Evolutionary conservation across 2,113 vertebrate genomes (phyloP).

Genomic region (Pseudonaja textilis): DNA sequence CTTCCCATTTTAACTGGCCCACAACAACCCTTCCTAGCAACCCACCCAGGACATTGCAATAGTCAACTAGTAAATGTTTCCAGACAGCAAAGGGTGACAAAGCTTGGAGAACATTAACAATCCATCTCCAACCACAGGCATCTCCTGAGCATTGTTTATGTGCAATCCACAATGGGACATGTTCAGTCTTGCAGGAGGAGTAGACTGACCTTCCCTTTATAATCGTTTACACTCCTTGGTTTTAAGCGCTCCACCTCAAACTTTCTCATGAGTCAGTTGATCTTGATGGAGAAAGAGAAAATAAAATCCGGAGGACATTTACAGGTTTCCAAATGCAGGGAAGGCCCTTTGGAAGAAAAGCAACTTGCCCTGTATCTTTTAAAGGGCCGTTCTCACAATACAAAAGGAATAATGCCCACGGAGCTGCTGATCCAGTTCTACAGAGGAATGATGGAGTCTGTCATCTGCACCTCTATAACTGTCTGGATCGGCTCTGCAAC

Average conservation of each 20-base stretch:
- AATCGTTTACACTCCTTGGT: conserved; percentile 68
- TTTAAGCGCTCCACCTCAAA: conserved; percentile 68
- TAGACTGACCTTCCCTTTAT: conserved; percentile 62
- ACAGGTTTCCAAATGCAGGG: background rate
- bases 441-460: too few relatives aligned
- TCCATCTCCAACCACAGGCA: conserved; percentile 52
- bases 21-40: background rate
- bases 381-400: background rate
- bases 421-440: too few relatives aligned
- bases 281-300: conserved; percentile 42
- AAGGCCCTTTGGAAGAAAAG: background rate
- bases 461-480: too few relatives aligned
- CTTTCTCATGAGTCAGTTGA: conserved; percentile 70
- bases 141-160: conserved; percentile 50
- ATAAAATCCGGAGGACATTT: conserved; percentile 43
- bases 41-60: too few relatives aligned
- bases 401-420: background rate
- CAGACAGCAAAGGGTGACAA: conserved; percentile 35
- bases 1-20: background rate
- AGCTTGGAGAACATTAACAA: conserved; percentile 32
- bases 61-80: background rate
- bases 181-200: conserved; percentile 63
- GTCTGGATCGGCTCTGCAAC: too few relatives aligned
- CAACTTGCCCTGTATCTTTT: fast-evolving
- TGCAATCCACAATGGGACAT: conserved; percentile 42